Evolutionary conservation across 2,888 invertebrate genomes (phyloP), one percentile per base, ranked within the genome.

Genomic region (Orthosia gothica): DNA sequence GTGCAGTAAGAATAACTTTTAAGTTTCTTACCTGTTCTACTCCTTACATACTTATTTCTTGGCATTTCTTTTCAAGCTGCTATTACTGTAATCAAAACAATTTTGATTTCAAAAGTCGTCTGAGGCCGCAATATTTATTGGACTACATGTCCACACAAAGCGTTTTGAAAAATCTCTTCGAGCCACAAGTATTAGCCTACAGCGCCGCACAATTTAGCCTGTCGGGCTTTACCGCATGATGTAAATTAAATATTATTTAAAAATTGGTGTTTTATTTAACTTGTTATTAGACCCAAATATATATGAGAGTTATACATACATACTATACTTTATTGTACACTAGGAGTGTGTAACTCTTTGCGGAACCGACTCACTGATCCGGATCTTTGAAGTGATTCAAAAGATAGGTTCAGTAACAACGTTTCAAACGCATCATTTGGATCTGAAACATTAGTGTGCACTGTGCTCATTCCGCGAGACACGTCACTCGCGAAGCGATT

Each of bases 61-160:
- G 82, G 61, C 50, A 61, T 84, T 84, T 74, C 73, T 54, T 57
- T 82, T 82, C 67, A 84, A 63, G 40, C 81, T 71, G 81, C 82
- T 82, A 76, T 82, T 82, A 71, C 81, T 82, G 81, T 55, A 82
- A 82, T 66, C 76, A 82, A 84, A 82, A 82, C 32, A 81, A 76
- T 71, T 5, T 81, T 76, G 68, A 81, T 40, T 75, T 75, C 50
- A 74, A 54, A 58, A 47, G 70, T 58, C 32, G 45, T 50, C n/a
- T 50, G 23, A 13, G 12, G n/a, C 23, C 26, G 11, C 13, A 3
- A 4, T 62, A 50, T 32, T 20, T 54, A 23, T 26, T 40, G 4
- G 2, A 40, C 26, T 26, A 77, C n/a, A 55, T 7, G 32, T 13
- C 18, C 13, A 16, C 23, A 54, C 12, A 18, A 32, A 13, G 20